Percentiles rank a stretch among this genome's conserved stretches.
phyloP scores from a whole-genome alignment of 2,888 invertebrate genomes.

The Metellina segmentata region DNA sequence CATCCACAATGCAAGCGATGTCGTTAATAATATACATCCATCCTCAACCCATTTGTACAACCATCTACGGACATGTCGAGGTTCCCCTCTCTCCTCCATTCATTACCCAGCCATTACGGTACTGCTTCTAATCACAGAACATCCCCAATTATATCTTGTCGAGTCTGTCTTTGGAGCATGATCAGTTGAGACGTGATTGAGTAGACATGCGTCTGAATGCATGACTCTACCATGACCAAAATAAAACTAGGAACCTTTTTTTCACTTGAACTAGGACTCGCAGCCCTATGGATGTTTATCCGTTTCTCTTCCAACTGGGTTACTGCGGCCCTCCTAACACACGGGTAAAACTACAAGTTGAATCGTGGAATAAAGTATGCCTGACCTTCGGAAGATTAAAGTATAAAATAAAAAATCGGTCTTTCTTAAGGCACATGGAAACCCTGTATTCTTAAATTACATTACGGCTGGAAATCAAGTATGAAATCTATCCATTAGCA shows the following conservation, averaged over 20 bases:
- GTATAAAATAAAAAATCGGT: no score
- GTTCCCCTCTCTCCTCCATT: background rate
- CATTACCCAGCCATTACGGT: background rate
- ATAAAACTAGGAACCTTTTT: background rate
- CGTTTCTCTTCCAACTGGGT: no score
- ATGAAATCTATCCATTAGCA: no score
- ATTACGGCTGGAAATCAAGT: no score
- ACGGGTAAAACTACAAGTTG: no score
- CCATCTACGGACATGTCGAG: background rate
- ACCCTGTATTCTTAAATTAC: no score
- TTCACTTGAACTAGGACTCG: no score
- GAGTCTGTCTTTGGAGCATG: conserved; percentile 8
- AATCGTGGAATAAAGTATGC: no score
- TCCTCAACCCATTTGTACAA: background rate
- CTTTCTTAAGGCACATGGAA: no score
- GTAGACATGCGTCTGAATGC: conserved; percentile 7
- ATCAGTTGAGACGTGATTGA: conserved; percentile 9
- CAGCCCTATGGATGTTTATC: no score
- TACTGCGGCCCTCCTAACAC: no score
- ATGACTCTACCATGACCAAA: background rate
- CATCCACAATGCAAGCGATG: background rate
- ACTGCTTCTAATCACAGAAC: background rate
- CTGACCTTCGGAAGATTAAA: no score
- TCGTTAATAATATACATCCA: background rate
- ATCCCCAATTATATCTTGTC: conserved; percentile 39